Evolutionary conservation across 2,888 invertebrate species (phyloP).

Genomic region (Lasioglossum pauxillum): DNA sequence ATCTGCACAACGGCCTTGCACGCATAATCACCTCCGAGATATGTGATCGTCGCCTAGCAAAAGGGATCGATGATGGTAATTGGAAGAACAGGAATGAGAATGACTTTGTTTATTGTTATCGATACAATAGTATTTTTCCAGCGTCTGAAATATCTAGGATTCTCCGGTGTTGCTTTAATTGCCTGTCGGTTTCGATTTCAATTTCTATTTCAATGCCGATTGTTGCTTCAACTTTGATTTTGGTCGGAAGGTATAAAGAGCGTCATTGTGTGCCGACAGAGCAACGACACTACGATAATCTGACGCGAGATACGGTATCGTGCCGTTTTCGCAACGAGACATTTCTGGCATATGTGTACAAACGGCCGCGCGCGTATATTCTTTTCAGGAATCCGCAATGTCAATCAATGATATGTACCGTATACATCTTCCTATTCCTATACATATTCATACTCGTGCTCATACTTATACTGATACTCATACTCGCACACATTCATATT

Average conservation of each 20-base stretch:
- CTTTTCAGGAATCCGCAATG: slow-evolving; percentile 29
- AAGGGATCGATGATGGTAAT: background rate
- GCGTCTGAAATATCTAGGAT: slow-evolving; percentile 11
- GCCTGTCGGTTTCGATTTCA: background rate
- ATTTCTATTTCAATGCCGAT: background rate
- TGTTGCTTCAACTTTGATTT: background rate
- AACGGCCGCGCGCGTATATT: slow-evolving; percentile 8
- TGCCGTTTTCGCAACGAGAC: slow-evolving; percentile 5
- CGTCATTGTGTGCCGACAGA: slow-evolving; percentile 24
- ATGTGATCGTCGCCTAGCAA: background rate
- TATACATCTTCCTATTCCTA: slow-evolving; percentile 37
- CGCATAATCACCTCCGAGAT: background rate
- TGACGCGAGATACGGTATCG: background rate
- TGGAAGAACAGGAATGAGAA: slow-evolving; percentile 36
- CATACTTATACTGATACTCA: background rate
- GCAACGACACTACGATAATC: slow-evolving; percentile 25
- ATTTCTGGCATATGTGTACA: slow-evolving; percentile 14
- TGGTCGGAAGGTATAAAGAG: slow-evolving; percentile 24
- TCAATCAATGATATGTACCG: slow-evolving; percentile 54
- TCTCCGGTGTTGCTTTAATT: background rate
- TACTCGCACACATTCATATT: background rate
- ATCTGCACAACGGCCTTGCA: slow-evolving; percentile 43
- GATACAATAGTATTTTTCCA: slow-evolving; percentile 45
- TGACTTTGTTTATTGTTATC: slow-evolving; percentile 57
- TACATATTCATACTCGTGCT: background rate